A percentile compares a stretch with the other conserved stretches of the same genome.
phyloP scores from a whole-genome alignment of 1,140 invertebrate genomes.

The Proctacanthus coquilletti region DNA sequence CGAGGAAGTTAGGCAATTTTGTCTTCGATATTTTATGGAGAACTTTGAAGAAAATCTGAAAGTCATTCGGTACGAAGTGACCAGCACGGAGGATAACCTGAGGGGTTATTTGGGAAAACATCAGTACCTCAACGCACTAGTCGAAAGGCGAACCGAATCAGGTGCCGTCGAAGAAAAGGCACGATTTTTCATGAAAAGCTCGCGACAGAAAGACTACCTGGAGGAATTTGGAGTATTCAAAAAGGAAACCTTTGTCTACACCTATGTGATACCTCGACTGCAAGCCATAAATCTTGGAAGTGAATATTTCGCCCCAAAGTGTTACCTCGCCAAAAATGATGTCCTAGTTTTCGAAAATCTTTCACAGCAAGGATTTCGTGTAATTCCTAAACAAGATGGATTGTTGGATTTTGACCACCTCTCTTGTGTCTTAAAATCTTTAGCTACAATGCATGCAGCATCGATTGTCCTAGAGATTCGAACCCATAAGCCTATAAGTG shows the following conservation, averaged over 20 bases:
- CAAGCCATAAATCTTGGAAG: constrained; percentile 14
- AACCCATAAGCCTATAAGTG: constrained; percentile 25
- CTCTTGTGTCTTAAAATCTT: constrained; percentile 30
- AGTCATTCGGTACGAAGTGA: not conserved
- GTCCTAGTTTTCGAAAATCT: constrained; percentile 34
- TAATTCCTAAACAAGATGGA: constrained; percentile 23
- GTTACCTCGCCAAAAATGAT: constrained; percentile 30
- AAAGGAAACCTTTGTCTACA: constrained; percentile 33
- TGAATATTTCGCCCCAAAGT: constrained; percentile 26
- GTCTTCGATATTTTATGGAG: not conserved
- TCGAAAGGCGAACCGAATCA: constrained; percentile 7
- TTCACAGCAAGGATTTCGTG: constrained; percentile 20
- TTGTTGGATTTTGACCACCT: constrained; percentile 34
- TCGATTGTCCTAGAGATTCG: constrained; percentile 35
- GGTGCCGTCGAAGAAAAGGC: constrained; percentile 10
- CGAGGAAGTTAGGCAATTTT: not conserved
- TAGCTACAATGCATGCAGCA: constrained; percentile 39
- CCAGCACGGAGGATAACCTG: constrained; percentile 23
- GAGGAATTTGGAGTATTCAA: constrained; percentile 33
- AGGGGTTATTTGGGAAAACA: constrained; percentile 37
- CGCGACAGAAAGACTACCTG: constrained; percentile 29
- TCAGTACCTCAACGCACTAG: constrained; percentile 16
- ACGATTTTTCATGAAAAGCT: constrained; percentile 34
- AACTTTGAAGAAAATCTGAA: not conserved
- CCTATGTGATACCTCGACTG: constrained; percentile 28